A percentile compares a stretch with the other conserved stretches of the same genome.
phyloP scores from a whole-genome alignment of 2,888 invertebrate genomes.

The Acanthosepion esculentum region DNA sequence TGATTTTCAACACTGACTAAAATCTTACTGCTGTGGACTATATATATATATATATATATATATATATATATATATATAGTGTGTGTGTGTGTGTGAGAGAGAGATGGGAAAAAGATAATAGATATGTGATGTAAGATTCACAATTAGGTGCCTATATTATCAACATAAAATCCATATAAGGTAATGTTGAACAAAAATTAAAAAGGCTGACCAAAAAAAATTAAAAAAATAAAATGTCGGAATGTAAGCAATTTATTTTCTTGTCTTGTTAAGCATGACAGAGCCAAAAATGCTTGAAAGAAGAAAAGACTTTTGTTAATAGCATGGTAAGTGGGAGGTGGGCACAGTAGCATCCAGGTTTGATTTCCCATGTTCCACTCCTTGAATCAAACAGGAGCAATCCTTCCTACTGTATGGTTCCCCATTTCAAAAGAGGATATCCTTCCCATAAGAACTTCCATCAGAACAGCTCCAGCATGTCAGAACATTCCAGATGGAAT shows the following conservation, averaged over 20 bases:
- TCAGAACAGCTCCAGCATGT: neutral
- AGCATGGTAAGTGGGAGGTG: neutral
- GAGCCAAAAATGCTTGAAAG: neutral
- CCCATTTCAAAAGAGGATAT: neutral
- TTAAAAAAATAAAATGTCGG: neutral
- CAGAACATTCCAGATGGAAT: neutral
- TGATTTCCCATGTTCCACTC: neutral
- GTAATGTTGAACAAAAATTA: neutral
- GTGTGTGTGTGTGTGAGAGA: too few species aligned
- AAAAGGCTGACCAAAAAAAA: neutral
- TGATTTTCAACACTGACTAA: neutral
- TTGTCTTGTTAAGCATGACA: neutral
- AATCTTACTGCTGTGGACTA: neutral
- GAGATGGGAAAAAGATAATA: neutral
- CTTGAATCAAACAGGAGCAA: neutral
- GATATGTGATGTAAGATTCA: neutral
- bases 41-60: neutral
- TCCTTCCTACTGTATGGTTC: neutral
- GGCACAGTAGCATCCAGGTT: neutral
- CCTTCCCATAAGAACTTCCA: neutral
- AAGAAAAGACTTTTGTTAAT: neutral
- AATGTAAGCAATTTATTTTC: neutral
- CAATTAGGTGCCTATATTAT: neutral
- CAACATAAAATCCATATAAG: neutral
- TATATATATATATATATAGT: neutral